Evolutionary conservation across 2,113 vertebrate species (phyloP), one percentile per base, ranked within the genome.

Genomic region (Channa maculata): DNA sequence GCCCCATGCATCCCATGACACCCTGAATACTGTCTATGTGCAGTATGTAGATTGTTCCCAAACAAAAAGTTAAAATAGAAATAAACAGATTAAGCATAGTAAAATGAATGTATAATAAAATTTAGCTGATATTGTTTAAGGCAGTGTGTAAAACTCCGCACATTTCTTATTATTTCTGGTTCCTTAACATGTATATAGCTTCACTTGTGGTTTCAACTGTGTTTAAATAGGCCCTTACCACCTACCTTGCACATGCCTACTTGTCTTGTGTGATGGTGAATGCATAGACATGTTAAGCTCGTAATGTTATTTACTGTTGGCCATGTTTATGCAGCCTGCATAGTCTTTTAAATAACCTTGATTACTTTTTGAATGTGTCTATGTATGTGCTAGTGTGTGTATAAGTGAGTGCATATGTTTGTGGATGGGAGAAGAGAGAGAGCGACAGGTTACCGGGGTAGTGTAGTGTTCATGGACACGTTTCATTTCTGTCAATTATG

Each of bases 311-410:
- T 82, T 85, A 86, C 89, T 38, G 3, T 83, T 84, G 75, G 71
- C 88, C 72, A 65, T 86, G 85, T 90, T 90, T 89, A 88, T 84
- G 75, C 87, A 87, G 87, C 75, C 77, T 39, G 75, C 85, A 73
- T 69, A 73, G 82, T 89, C 88, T 92, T 94, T 94, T 91, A 89
- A 90, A 92, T 91, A 91, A 84, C 80, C 84, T 83, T 92, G 89
- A 94, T 91, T 91, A 88, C 88, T 91, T 89, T 85, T 91, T 88
- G 55, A 80, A 8, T 52, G 54, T 49, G 70, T 68, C 55, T 75
- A 62, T 66, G 55, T 64, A 50, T 76, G 67, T 68, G 14, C 60
- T 54, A 46, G 55, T 61, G 70, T 50, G 52, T 50, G 61, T 63
- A 44, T 51, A 55, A 43, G 48, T 63, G 62, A 11, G 7, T 15